Evolutionary conservation across 2,113 vertebrate species (phyloP).

Genomic region (Microcebus griseorufus): DNA sequence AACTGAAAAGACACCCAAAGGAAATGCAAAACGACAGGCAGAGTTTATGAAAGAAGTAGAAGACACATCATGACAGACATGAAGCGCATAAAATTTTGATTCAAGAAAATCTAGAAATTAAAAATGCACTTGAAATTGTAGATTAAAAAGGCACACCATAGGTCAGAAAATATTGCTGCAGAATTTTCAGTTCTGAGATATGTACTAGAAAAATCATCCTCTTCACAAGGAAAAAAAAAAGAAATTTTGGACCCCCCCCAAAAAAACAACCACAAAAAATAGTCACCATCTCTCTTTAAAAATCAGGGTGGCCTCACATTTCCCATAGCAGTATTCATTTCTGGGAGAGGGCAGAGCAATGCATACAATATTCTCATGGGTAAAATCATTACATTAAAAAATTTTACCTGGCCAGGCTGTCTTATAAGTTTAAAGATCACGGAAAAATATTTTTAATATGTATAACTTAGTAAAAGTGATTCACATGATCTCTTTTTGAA

Average conservation of each 20-base stretch:
- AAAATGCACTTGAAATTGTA: neutral
- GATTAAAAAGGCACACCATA: neutral
- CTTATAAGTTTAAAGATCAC: neutral
- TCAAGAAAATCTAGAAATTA: neutral
- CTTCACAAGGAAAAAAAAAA: neutral
- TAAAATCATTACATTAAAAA: neutral
- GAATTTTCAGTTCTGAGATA: neutral
- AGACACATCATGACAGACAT: neutral
- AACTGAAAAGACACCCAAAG: neutral
- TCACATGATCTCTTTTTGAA: neutral
- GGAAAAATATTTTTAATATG: neutral
- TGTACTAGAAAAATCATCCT: neutral
- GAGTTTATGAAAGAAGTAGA: neutral
- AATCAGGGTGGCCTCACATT: neutral
- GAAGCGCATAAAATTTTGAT: neutral
- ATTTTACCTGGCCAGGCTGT: neutral
- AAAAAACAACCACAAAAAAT: neutral
- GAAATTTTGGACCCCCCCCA: neutral
- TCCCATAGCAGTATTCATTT: neutral
- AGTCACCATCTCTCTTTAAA: neutral
- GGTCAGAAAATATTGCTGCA: neutral
- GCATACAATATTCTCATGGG: neutral
- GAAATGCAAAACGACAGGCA: neutral
- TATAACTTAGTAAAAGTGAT: neutral
- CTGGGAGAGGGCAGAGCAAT: neutral